These are phyloP conservation scores for Zele albiditarsus DNA, from an alignment of 2,888 invertebrate genomes.

Conservation along the genomic window DNA sequence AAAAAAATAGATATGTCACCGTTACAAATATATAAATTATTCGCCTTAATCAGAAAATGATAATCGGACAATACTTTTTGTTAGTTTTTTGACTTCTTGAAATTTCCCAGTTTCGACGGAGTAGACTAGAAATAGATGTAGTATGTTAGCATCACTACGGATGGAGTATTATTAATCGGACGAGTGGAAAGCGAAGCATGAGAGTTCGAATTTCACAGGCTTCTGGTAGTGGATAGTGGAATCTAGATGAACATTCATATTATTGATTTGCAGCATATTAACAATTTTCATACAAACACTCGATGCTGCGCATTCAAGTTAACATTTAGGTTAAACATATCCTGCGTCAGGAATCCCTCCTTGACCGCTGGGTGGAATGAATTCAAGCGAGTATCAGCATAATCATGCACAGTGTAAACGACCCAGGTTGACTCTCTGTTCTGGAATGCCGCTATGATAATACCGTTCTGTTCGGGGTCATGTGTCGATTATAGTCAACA, in stretches of 20 bases:
- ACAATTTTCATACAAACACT: conserved; percentile 27
- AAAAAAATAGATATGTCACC: conserved; percentile 12
- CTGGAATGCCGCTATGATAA: not conserved
- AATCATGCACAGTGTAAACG: conserved; percentile 24
- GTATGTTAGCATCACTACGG: too few relatives aligned
- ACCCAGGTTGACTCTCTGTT: not conserved
- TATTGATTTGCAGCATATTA: conserved; percentile 14
- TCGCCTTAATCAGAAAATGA: not conserved
- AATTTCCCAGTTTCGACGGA: too few relatives aligned
- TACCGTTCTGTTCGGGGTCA: conserved; percentile 16
- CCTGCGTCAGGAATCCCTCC: not conserved
- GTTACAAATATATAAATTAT: not conserved
- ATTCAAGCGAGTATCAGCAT: not conserved
- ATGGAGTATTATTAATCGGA: too few relatives aligned
- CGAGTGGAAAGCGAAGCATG: conserved; percentile 4
- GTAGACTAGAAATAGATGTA: too few relatives aligned
- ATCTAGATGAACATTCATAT: conserved; percentile 9
- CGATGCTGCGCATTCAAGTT: conserved; percentile 25
- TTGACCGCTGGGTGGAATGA: conserved; percentile 16
- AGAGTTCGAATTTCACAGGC: conserved; percentile 38
- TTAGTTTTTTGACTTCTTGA: too few relatives aligned
- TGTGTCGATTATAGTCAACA: conserved; percentile 27
- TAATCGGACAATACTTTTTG: too few relatives aligned
- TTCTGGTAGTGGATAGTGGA: conserved; percentile 12
- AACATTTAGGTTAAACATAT: conserved; percentile 5